These are phyloP conservation scores for Takifugu ocellatus DNA, from an alignment of 2,797 vertebrate species.

Conservation along the genomic window DNA sequence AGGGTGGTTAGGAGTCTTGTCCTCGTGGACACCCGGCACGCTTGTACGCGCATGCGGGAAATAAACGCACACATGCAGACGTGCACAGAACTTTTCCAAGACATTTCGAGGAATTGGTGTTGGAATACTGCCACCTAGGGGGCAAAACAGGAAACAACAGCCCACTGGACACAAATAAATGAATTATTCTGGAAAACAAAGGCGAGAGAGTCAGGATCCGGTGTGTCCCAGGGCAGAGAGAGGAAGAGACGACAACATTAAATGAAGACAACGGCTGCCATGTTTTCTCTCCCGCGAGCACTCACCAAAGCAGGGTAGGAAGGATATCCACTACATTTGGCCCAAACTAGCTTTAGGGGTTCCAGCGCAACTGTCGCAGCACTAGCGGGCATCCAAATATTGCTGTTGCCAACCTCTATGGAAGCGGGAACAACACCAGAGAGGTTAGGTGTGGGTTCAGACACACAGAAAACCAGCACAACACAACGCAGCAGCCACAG, in stretches of 20 bases:
- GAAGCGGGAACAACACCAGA: conserved; percentile 71
- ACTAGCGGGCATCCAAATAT: conserved; percentile 95
- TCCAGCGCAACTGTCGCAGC: conserved; percentile 90
- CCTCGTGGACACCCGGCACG: conserved; percentile 12
- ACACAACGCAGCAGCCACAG: conserved; percentile 37
- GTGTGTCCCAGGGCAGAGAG: conserved; percentile 13
- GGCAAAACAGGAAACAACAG: conserved; percentile 7
- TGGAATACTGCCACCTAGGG: conserved; percentile 62
- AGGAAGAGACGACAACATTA: conserved; percentile 14
- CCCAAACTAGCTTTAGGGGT: conserved; percentile 98
- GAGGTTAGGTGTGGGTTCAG: conserved; percentile 60
- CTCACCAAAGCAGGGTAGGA: conserved; percentile 99
- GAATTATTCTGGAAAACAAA: conserved; percentile 7
- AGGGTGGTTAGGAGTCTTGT: conserved; percentile 5
- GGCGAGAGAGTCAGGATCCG: conserved; percentile 13
- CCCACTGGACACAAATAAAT: conserved; percentile 3
- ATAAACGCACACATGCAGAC: conserved; percentile 4
- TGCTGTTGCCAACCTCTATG: conserved; percentile 94
- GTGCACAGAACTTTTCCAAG: conserved; percentile 2
- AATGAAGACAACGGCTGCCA: conserved; percentile 36
- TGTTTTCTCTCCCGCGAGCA: conserved; percentile 63
- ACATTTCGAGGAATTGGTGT: conserved; percentile 28
- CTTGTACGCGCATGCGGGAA: conserved; percentile 3
- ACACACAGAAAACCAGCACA: conserved; percentile 29
- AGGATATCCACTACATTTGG: conserved; percentile 99